Conservation (phyloP, 2,113 vertebrate species). For the Fregetta grallaria region DNA sequence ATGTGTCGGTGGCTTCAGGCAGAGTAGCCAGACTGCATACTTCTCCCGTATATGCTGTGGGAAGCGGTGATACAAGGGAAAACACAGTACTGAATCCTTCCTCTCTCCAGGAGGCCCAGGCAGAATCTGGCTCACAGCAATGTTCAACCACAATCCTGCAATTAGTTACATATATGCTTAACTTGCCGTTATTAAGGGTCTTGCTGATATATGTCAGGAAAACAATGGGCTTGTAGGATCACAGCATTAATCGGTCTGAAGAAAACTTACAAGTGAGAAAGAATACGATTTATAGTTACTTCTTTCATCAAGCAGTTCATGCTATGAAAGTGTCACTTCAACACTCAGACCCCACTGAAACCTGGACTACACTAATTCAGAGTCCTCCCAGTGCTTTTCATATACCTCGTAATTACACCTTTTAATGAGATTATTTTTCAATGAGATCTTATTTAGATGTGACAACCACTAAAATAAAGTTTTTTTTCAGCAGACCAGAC, state of each 20-base stretch:
- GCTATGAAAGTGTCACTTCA: background rate
- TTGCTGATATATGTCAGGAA: background rate
- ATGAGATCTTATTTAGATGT: background rate
- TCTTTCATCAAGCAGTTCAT: background rate
- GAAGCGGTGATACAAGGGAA: background rate
- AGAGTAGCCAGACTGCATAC: background rate
- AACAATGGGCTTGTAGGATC: fast-evolving
- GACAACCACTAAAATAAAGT: background rate
- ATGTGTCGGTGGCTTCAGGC: background rate
- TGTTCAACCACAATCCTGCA: background rate
- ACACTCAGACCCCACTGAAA: background rate
- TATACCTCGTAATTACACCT: background rate
- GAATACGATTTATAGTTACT: background rate
- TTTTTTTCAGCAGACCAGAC: background rate
- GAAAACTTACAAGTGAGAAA: background rate
- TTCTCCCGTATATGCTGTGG: background rate
- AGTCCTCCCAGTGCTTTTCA: background rate
- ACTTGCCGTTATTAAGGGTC: background rate
- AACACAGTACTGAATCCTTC: background rate
- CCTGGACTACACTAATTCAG: background rate
- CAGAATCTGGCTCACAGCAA: background rate
- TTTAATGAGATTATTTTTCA: background rate
- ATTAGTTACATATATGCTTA: fast-evolving
- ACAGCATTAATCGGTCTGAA: background rate
- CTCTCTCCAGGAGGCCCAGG: background rate